These are phyloP conservation scores for Pandemis heparana DNA, from an alignment of 2,888 invertebrate species.

Conservation along the genomic window DNA sequence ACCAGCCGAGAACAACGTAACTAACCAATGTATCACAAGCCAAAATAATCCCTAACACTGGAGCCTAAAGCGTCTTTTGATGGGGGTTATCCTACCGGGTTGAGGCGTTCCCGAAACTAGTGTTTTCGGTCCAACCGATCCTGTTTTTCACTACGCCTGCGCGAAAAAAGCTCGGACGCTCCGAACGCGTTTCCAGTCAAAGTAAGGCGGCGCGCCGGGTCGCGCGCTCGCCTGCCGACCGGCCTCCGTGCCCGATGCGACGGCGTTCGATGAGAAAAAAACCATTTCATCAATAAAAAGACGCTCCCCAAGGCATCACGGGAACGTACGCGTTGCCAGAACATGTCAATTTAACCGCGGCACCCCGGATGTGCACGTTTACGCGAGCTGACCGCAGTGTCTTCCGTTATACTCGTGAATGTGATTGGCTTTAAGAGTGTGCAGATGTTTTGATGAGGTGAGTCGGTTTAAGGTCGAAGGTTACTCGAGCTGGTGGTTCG, in stretches of 20 bases:
- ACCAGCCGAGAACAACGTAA: conserved; percentile 53
- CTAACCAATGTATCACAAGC: conserved; percentile 5
- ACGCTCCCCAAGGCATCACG: conserved; percentile 57
- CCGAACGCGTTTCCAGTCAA: conserved; percentile 72
- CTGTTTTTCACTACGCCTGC: conserved; percentile 76
- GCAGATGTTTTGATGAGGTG: conserved; percentile 79
- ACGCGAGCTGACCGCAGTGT: conserved; percentile 67
- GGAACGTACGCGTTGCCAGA: conserved; percentile 60
- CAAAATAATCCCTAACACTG: conserved; percentile 39
- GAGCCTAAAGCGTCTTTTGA: conserved; percentile 47
- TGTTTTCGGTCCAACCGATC: conserved; percentile 74
- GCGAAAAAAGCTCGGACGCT: conserved; percentile 62
- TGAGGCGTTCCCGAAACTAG: conserved; percentile 53
- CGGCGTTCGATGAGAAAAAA: conserved; percentile 60
- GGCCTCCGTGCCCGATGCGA: conserved; percentile 68
- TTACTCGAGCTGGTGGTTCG: conserved; percentile 60
- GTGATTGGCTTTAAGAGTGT: conserved; percentile 61
- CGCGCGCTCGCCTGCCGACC: conserved; percentile 85
- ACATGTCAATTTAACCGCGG: conserved; percentile 72
- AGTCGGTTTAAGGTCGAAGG: conserved; percentile 73
- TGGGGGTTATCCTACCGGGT: conserved; percentile 43
- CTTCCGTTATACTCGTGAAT: conserved; percentile 66
- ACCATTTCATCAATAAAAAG: conserved; percentile 75
- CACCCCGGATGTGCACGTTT: conserved; percentile 54
- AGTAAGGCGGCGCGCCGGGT: conserved; percentile 84